Percentiles rank a stretch among this genome's conserved stretches.
Conservation (phyloP, 2,888 invertebrate species). For the Caenorhabditis zanzibari region DNA sequence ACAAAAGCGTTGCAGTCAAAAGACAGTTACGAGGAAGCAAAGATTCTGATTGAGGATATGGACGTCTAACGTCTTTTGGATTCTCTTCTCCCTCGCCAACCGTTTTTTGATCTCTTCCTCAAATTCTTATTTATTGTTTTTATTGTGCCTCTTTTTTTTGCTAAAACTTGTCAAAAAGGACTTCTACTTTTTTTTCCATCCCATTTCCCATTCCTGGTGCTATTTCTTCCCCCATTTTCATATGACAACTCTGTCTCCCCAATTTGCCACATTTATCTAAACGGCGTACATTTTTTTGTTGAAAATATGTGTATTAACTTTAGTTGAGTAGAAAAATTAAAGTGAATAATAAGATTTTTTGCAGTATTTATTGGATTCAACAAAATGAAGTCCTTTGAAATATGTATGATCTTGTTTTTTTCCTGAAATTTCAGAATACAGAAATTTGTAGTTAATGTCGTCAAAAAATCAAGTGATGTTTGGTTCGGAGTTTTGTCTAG, state of each 20-base stretch:
- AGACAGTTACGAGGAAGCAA: constrained; percentile 66
- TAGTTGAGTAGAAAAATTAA: not conserved
- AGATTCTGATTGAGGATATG: constrained; percentile 64
- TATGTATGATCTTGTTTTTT: not conserved
- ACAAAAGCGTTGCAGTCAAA: constrained; percentile 66
- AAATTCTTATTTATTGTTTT: constrained; percentile 43
- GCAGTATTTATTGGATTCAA: constrained; percentile 43
- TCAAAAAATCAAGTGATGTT: not conserved
- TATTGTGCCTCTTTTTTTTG: constrained; percentile 9
- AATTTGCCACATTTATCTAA: constrained; percentile 40
- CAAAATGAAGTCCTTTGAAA: constrained; percentile 38
- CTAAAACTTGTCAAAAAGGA: constrained; percentile 38
- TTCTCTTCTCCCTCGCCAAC: not conserved
- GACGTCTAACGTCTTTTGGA: constrained; percentile 46
- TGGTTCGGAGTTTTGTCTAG: too few relatives aligned
- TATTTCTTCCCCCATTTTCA: constrained; percentile 20
- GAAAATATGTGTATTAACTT: constrained; percentile 7
- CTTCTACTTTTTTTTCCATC: constrained; percentile 18
- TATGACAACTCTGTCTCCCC: constrained; percentile 38
- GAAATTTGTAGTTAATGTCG: not conserved
- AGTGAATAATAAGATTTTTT: not conserved
- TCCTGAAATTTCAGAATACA: not conserved
- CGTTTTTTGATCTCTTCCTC: constrained; percentile 9
- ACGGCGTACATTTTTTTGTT: constrained; percentile 27
- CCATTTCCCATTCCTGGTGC: constrained; percentile 47